Evolutionary conservation across 2,888 invertebrate genomes (phyloP), one percentile per base, ranked within the genome.

Genomic region (Osmoderma eremita): DNA sequence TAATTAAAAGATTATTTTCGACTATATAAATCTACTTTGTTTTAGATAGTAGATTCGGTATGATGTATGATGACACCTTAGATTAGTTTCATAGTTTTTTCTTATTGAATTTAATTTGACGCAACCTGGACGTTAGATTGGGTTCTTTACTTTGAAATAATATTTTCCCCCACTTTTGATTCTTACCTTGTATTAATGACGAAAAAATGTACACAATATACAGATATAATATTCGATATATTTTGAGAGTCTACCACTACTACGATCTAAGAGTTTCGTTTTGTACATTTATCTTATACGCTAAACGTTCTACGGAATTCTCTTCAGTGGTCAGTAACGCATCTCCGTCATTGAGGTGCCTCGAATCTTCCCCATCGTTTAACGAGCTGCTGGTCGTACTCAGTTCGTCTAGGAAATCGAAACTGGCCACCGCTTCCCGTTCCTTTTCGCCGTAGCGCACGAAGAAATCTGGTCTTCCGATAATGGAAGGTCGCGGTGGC

Each of bases 401-500:
- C 75, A 90, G 82, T 76, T 90, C 89, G 82, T 92, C 90, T 75
- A 92, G 86, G 85, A 92, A 92, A 84, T 92, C 91, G 84, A 92
- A 92, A 75, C 88, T 88, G 70, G 91, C 90, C 74, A 92, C 90
- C 70, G 92, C 92, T 78, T 91, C 91, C 70, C 86, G 86, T 79
- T 92, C 92, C 78, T 90, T 88, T 75, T 90, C 90, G 53, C 92
- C 92, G 84, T 88, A 92, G 74, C 92, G 87, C 70, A 90, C 88
- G 86, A 88, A 92, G 85, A 92, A 90, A 77, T 91, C 91, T 71
- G 88, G 88, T 69, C 92, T 87, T 75, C 90, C 91, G 77, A 92
- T 87, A 84, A 92, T 91, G 78, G 90, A 89, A 54, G 91, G 89
- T 66, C 92, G 83, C 12, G 77, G 73, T 64, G 86, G 76, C 82